Evolutionary conservation across 2,113 vertebrate species (phyloP).

Genomic region (Callopanchax toddi): DNA sequence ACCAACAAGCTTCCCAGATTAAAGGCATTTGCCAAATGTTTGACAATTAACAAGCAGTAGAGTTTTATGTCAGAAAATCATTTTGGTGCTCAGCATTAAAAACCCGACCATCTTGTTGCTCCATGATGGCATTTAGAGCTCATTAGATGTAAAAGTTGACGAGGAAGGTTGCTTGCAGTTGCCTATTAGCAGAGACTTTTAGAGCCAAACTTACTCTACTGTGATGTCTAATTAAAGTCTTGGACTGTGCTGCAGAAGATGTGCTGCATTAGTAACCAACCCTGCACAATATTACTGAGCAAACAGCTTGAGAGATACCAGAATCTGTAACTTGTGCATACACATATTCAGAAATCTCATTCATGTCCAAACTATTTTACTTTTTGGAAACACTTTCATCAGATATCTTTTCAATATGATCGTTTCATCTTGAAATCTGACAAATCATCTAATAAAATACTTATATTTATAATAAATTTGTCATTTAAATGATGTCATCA

Average conservation of each 20-base stretch:
- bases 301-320: neutral
- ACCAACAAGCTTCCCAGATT: neutral
- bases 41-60: conserved; percentile 4
- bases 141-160: conserved; percentile 24
- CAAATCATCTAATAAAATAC: too few species aligned
- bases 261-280: neutral
- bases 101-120: rapidly evolving
- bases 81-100: neutral
- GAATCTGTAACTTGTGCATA: too few species aligned
- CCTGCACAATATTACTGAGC: neutral
- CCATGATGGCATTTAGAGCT: conserved; percentile 6
- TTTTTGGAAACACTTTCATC: neutral
- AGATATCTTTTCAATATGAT: too few species aligned
- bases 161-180: neutral
- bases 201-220: neutral
- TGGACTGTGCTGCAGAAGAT: conserved; percentile 1
- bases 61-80: neutral
- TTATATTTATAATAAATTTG: too few species aligned
- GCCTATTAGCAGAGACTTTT: conserved; percentile 21
- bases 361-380: neutral
- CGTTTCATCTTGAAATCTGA: too few species aligned
- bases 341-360: neutral
- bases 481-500: too few species aligned
- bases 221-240: neutral
- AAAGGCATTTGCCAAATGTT: neutral